phyloP scores from a whole-genome alignment of 1,140 invertebrate genomes.

The Drosophila parabipectinata region DNA sequence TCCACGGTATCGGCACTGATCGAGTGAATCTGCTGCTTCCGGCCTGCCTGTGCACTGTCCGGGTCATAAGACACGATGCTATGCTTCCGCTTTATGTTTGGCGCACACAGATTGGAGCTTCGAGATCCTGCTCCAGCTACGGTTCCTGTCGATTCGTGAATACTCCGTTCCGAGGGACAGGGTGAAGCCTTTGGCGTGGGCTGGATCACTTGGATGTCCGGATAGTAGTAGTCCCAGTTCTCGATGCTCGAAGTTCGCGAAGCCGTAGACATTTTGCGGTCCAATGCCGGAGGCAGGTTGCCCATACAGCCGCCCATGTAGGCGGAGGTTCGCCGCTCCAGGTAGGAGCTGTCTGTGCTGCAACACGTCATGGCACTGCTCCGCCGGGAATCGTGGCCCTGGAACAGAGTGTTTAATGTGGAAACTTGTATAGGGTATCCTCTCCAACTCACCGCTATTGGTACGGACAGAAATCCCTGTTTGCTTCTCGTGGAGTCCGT shows the following conservation, averaged over 20 bases:
- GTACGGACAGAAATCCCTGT: conserved; percentile 84
- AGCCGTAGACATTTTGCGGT: conserved; percentile 75
- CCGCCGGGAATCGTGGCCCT: conserved; percentile 86
- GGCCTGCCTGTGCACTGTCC: conserved; percentile 73
- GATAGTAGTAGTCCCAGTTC: conserved; percentile 88
- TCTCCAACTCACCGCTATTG: conserved; percentile 66
- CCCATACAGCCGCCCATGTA: conserved; percentile 88
- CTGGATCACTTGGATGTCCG: conserved; percentile 90
- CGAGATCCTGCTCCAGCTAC: neutral
- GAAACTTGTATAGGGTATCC: neutral
- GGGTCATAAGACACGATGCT: conserved; percentile 83
- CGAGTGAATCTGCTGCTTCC: conserved; percentile 81
- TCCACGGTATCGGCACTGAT: conserved; percentile 81
- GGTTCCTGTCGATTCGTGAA: conserved; percentile 55
- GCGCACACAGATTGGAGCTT: conserved; percentile 40
- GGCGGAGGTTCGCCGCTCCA: conserved; percentile 90
- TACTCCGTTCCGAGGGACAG: conserved; percentile 88
- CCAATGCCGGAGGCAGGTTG: conserved; percentile 84
- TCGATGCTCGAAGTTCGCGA: conserved; percentile 84
- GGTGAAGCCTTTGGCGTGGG: conserved; percentile 92
- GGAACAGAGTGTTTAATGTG: neutral
- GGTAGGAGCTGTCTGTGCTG: conserved; percentile 91
- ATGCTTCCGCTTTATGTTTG: conserved; percentile 72
- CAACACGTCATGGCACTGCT: conserved; percentile 92
- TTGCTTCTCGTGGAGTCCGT: conserved; percentile 81